These are phyloP conservation scores for Montifringilla adamsi DNA, from an alignment of 2,113 vertebrate species.

Conservation along the genomic window DNA sequence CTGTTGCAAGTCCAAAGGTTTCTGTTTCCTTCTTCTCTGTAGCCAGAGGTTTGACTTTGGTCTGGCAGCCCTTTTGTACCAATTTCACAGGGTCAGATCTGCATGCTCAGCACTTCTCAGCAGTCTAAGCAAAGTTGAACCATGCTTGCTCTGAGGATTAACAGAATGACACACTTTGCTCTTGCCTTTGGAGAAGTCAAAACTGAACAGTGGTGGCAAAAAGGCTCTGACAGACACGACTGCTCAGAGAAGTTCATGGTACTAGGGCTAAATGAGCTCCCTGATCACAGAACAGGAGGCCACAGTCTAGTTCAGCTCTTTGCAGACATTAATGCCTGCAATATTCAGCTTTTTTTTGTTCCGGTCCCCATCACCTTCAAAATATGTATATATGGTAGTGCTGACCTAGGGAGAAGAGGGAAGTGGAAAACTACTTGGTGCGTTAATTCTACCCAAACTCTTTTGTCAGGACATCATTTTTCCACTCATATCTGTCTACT, in stretches of 20 bases:
- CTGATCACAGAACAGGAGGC: neutral
- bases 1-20: neutral
- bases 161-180: neutral
- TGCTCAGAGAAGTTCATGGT: neutral
- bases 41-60: neutral
- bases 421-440: neutral
- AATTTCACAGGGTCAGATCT: fast-evolving
- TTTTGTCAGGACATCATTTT: neutral
- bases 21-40: neutral
- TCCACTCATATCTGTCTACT: neutral
- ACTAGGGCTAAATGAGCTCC: neutral
- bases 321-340: neutral
- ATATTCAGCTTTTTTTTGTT: neutral
- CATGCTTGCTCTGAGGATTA: neutral
- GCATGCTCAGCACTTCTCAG: neutral
- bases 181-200: neutral
- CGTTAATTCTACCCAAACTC: neutral
- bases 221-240: neutral
- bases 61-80: neutral
- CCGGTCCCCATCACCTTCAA: neutral
- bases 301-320: neutral
- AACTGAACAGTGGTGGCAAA: neutral
- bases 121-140: neutral
- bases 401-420: neutral
- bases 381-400: neutral